phyloP scores from a whole-genome alignment of 2,797 vertebrate species.

The Pipistrellus pygmaeus region DNA sequence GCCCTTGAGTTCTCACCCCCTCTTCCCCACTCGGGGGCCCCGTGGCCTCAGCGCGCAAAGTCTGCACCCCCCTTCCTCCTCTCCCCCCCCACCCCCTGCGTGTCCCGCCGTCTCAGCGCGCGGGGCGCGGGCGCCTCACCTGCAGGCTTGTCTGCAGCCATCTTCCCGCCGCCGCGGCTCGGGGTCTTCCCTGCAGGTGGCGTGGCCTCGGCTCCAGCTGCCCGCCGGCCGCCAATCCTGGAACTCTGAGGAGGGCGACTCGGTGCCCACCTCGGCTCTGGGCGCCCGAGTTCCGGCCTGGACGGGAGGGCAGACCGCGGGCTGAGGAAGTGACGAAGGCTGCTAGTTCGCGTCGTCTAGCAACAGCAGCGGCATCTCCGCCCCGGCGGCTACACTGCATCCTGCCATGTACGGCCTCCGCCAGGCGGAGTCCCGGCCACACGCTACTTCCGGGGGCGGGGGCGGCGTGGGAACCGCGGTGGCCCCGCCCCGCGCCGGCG shows the following conservation, averaged over 20 bases:
- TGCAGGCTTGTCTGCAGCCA: slow-evolving; percentile 89
- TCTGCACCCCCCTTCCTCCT: neutral
- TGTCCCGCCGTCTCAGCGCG: neutral
- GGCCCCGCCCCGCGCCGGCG: slow-evolving; percentile 52
- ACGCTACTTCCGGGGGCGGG: slow-evolving; percentile 73
- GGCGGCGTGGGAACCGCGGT: slow-evolving; percentile 51
- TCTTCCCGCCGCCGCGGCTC: slow-evolving; percentile 71
- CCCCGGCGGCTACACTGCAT: neutral
- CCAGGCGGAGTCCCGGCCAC: neutral
- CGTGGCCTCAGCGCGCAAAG: neutral
- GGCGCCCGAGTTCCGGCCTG: slow-evolving; percentile 58
- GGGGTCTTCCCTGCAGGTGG: slow-evolving; percentile 62
- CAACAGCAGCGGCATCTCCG: slow-evolving; percentile 59
- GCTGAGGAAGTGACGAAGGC: slow-evolving; percentile 78
- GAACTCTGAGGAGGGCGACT: neutral
- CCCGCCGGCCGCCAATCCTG: neutral
- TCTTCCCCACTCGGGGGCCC: neutral
- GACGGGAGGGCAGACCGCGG: slow-evolving; percentile 17
- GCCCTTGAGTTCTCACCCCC: neutral
- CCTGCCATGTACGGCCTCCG: slow-evolving; percentile 52
- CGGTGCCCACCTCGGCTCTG: neutral
- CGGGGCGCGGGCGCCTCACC: slow-evolving; percentile 78
- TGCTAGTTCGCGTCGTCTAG: slow-evolving; percentile 66
- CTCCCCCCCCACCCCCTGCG: neutral
- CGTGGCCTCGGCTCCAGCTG: slow-evolving; percentile 59